Conservation (phyloP, 2,888 invertebrate species). For the Lissocephala sabroskyi region DNA sequence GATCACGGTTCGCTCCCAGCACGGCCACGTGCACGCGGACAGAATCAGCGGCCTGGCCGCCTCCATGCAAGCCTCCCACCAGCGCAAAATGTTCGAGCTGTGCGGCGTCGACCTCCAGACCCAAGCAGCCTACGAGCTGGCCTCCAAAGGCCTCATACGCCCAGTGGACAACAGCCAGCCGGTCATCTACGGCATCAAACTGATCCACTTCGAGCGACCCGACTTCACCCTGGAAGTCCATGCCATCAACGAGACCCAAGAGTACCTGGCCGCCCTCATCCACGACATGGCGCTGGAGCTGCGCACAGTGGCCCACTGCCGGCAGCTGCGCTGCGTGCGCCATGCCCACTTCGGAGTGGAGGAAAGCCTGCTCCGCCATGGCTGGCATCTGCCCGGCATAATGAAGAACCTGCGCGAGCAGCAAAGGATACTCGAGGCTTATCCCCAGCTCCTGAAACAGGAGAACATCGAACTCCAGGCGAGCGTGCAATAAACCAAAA, state of each 20-base stretch:
- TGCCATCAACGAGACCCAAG: constrained; percentile 87
- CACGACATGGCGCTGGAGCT: constrained; percentile 88
- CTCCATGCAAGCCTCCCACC: constrained; percentile 88
- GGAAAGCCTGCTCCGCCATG: constrained; percentile 84
- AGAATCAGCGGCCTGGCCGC: constrained; percentile 83
- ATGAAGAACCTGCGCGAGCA: constrained; percentile 78
- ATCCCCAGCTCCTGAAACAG: constrained; percentile 63
- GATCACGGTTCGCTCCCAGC: constrained; percentile 80
- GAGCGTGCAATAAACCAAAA: constrained; percentile 4
- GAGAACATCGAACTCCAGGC: constrained; percentile 50
- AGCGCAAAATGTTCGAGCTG: constrained; percentile 85
- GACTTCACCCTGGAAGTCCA: constrained; percentile 91
- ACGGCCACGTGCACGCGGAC: constrained; percentile 79
- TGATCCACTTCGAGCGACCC: constrained; percentile 86
- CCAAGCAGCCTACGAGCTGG: constrained; percentile 92
- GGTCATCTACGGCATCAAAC: constrained; percentile 88
- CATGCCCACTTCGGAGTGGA: constrained; percentile 86
- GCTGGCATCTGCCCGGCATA: constrained; percentile 84
- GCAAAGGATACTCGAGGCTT: constrained; percentile 72
- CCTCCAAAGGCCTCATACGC: constrained; percentile 85
- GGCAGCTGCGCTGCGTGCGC: constrained; percentile 84
- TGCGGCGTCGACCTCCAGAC: constrained; percentile 88
- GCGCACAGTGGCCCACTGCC: constrained; percentile 86
- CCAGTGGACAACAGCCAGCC: constrained; percentile 82
- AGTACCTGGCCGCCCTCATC: constrained; percentile 83